Base-by-base conservation (phyloP, 2,797 vertebrate species). In the Carduelis carduelis region DNA sequence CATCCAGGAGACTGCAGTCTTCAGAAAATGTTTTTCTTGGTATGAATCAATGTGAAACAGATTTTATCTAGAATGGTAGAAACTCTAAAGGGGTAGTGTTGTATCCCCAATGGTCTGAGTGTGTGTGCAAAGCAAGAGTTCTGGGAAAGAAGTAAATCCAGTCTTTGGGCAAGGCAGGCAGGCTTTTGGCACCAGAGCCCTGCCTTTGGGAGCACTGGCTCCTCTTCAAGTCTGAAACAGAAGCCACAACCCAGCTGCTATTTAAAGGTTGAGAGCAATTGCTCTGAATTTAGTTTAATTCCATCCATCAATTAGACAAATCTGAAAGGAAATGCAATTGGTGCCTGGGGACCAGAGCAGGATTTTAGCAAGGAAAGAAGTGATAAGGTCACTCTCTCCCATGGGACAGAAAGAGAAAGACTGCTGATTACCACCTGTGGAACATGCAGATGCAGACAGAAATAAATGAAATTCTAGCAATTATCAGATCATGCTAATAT, bases 261-360 rank as follows among this genome's bases (percentile, higher is more conserved):
- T 91, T 80, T 68, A 94, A 91, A 88, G 69, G 50, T 13, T 89
- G 93, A 85, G 65, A 86, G 82, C 43, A 86, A 88, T 78, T 93
- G 23, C 56, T 78, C 85, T 57, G n/a, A 88, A 72, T 89, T 95
- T 66, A 90, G 72, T 85, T 83, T 90, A 86, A 91, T 95, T 91
- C 85, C 72, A 91, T 90, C 91, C 76, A 86, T 91, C 89, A 94
- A 71, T 91, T 88, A 95, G 65, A 90, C 32, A 93, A 95, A 95
- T 81, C 65, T 72, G 50, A 93, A 91, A 93, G 72, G 72, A 93
- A 95, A 71, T 0, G 0, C 61, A 85, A 78, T 41, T 65, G 69
- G 65, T 75, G 75, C 59, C 85, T 71, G 55, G 85, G 91, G 79
- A 95, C 75, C 6, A 56, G 76, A 83, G 76, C 24, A 71, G 46